A percentile compares a stretch with the other conserved stretches of the same genome.
phyloP scores from a whole-genome alignment of 2,888 invertebrate genomes.

The Phorcus lineatus region DNA sequence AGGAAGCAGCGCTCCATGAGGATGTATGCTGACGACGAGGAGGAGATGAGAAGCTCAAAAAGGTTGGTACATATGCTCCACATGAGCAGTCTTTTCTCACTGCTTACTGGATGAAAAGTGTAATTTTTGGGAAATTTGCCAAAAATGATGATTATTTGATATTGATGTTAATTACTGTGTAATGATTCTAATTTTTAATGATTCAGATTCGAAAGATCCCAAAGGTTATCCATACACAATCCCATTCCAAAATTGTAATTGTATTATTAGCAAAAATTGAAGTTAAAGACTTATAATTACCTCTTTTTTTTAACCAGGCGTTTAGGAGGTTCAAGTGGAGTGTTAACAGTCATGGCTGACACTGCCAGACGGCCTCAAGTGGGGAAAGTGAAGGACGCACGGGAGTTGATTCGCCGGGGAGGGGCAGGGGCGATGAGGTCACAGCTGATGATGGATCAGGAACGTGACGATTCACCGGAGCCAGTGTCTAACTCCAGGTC shows the following conservation, averaged over 20 bases:
- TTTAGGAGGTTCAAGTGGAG: background rate
- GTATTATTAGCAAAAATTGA: no score
- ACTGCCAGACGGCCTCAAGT: background rate
- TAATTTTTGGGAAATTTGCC: no score
- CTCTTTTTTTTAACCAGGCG: background rate
- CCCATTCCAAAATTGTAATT: no score
- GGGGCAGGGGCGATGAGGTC: background rate
- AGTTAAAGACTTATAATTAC: no score
- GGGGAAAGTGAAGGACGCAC: slow-evolving; percentile 30
- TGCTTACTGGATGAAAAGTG: no score
- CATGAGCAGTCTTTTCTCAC: no score
- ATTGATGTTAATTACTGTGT: no score
- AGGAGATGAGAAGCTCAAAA: slow-evolving; percentile 76
- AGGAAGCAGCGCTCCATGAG: slow-evolving; percentile 85
- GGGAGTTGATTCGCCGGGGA: slow-evolving; percentile 19
- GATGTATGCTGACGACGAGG: slow-evolving; percentile 93
- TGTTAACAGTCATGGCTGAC: background rate
- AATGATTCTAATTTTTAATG: no score
- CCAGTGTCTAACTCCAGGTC: background rate
- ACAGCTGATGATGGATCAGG: background rate
- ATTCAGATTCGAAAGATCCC: no score
- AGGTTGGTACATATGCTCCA: slow-evolving; percentile 42
- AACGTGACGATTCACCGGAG: background rate
- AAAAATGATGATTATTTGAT: no score
- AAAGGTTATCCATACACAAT: no score